Conservation (phyloP, 1,140 invertebrate species). For the Drosophila yakuba region DNA sequence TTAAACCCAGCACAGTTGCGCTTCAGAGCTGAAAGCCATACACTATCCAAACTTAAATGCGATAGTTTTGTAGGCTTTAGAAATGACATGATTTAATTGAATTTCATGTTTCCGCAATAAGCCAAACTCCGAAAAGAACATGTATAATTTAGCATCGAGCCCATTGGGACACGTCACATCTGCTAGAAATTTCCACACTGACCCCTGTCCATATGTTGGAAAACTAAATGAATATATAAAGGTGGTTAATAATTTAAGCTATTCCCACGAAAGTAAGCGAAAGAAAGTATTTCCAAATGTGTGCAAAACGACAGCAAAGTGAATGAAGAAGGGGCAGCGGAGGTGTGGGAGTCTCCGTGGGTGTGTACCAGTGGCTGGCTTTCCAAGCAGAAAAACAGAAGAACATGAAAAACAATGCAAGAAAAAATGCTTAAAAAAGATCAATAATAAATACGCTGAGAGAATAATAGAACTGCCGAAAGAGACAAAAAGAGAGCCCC, state of each 20-base stretch:
- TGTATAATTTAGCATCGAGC: too few relatives aligned
- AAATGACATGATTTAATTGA: too few relatives aligned
- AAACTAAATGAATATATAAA: slow-evolving; percentile 32
- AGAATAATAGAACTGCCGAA: slow-evolving; percentile 20
- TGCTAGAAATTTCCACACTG: slow-evolving; percentile 14
- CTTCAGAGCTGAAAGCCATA: background rate
- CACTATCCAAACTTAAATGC: background rate
- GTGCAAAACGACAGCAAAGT: slow-evolving; percentile 6
- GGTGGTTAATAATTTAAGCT: slow-evolving; percentile 48
- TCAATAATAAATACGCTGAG: slow-evolving; percentile 59
- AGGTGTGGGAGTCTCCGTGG: slow-evolving; percentile 34
- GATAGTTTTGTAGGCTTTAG: too few relatives aligned
- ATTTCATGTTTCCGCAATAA: background rate
- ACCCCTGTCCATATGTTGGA: slow-evolving; percentile 23
- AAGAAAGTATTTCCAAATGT: slow-evolving; percentile 15
- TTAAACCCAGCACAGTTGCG: background rate
- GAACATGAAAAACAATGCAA: background rate
- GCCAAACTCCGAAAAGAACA: background rate
- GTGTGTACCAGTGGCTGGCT: slow-evolving; percentile 44
- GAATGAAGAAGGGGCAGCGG: background rate
- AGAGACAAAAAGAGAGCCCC: slow-evolving; percentile 39
- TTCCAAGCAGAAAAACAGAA: slow-evolving; percentile 19
- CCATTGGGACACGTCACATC: slow-evolving; percentile 40
- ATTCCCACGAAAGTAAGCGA: slow-evolving; percentile 14
- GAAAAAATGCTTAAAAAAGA: slow-evolving; percentile 59